These are phyloP conservation scores for Lateolabrax maculatus DNA, from an alignment of 2,797 vertebrate species.

Conservation along the genomic window DNA sequence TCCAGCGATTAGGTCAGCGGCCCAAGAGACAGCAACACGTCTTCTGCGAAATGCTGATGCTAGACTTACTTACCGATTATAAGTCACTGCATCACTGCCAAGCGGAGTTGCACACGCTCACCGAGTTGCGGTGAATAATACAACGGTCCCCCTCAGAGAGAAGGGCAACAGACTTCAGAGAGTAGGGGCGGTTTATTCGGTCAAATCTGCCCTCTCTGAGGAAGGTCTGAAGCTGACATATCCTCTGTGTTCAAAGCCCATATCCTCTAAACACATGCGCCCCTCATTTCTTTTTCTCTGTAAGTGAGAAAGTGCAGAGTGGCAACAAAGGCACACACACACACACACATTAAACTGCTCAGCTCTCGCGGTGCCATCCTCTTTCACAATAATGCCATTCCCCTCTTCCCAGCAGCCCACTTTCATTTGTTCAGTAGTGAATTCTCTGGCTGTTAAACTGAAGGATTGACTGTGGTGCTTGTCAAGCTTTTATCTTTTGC, in stretches of 20 bases:
- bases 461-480: conserved; percentile 80
- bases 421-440: conserved; percentile 81
- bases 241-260: conserved; percentile 38
- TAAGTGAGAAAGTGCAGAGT: conserved; percentile 48
- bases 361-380: conserved; percentile 48
- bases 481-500: conserved; percentile 83
- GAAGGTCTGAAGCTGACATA: conserved; percentile 42
- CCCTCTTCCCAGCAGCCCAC: conserved; percentile 71
- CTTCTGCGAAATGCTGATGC: conserved; percentile 78
- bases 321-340: conserved; percentile 37
- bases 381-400: conserved; percentile 69
- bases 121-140: conserved; percentile 54
- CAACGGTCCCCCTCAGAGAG: conserved; percentile 42
- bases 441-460: conserved; percentile 83
- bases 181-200: conserved; percentile 33
- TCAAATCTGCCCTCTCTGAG: conserved; percentile 52
- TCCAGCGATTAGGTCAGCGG: conserved; percentile 78
- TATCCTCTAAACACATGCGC: conserved; percentile 46
- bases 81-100: conserved; percentile 76
- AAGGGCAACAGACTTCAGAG: conserved; percentile 44
- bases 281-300: conserved; percentile 34
- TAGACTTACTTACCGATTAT: conserved; percentile 74
- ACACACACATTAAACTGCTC: conserved; percentile 52
- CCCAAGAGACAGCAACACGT: conserved; percentile 74
- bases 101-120: conserved; percentile 27